A percentile compares a stretch with the other conserved stretches of the same genome.
Conservation (phyloP, 2,113 vertebrate species). For the Tautogolabrus adspersus region DNA sequence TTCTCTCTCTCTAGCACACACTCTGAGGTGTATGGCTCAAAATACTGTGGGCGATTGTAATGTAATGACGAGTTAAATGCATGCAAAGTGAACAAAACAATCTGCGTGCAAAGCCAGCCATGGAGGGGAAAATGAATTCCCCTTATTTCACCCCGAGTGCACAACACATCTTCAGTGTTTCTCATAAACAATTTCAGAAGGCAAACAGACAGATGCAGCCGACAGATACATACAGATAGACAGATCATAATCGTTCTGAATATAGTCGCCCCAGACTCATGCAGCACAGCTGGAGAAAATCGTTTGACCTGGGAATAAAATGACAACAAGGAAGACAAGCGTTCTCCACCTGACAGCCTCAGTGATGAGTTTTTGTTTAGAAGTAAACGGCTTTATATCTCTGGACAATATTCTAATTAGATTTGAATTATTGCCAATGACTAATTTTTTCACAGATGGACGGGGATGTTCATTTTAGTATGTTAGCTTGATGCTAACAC, state of each 20-base stretch:
- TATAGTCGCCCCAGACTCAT: neutral
- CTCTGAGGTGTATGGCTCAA: slow-evolving; percentile 65
- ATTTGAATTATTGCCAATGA: slow-evolving; percentile 15
- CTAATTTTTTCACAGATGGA: neutral
- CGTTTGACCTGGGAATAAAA: slow-evolving; percentile 5
- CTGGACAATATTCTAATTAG: too few relatives aligned
- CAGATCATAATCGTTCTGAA: neutral
- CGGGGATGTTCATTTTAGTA: too few relatives aligned
- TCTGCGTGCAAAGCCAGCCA: slow-evolving; percentile 6
- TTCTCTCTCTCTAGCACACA: slow-evolving; percentile 62
- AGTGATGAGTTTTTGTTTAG: slow-evolving; percentile 11
- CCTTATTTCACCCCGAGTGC: slow-evolving; percentile 4
- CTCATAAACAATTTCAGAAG: neutral
- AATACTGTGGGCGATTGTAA: slow-evolving; percentile 16
- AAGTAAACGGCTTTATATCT: slow-evolving; percentile 12
- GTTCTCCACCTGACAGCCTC: neutral
- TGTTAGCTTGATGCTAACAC: too few relatives aligned
- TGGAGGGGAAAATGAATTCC: slow-evolving; percentile 20
- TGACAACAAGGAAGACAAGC: neutral
- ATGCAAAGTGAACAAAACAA: slow-evolving; percentile 29
- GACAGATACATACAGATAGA: neutral
- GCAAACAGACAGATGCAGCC: neutral
- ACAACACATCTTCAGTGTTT: neutral
- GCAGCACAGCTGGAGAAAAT: slow-evolving; percentile 15
- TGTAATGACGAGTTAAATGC: slow-evolving; percentile 52